Evolutionary conservation across 2,797 vertebrate species (phyloP).

Genomic region (Tiaroga cobitis): DNA sequence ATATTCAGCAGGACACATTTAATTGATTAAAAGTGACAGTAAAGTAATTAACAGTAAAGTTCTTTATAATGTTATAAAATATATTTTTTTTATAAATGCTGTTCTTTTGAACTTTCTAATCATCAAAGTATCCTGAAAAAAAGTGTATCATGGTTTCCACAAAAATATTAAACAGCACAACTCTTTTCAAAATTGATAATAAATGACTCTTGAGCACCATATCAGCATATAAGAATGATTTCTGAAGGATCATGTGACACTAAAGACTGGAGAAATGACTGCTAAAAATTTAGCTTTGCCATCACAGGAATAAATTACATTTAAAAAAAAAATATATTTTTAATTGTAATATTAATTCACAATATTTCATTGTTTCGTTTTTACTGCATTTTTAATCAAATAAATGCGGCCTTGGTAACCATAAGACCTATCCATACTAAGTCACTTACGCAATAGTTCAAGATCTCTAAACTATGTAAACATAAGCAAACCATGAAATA

Average conservation of each 20-base stretch:
- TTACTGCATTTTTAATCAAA: not conserved
- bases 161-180: not conserved
- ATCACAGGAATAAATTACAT: not conserved
- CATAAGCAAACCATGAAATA: conserved; percentile 42
- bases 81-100: not conserved
- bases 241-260: not conserved
- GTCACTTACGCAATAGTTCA: not conserved
- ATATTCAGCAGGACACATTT: not conserved
- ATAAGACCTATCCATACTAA: not conserved
- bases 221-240: not conserved
- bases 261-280: not conserved
- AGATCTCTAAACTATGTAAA: conserved; percentile 50
- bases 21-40: not conserved
- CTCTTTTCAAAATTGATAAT: not conserved
- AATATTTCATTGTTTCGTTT: not conserved
- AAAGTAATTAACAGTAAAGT: not conserved
- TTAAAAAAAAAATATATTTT: not conserved
- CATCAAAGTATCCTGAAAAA: not conserved
- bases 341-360: not conserved
- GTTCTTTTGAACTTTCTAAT: not conserved
- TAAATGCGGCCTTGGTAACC: not conserved
- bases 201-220: not conserved
- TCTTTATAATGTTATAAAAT: not conserved
- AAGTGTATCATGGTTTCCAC: not conserved
- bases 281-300: not conserved